Evolutionary conservation across 2,113 vertebrate species (phyloP), one percentile per base, ranked within the genome.

Genomic region (Cromileptes altivelis): DNA sequence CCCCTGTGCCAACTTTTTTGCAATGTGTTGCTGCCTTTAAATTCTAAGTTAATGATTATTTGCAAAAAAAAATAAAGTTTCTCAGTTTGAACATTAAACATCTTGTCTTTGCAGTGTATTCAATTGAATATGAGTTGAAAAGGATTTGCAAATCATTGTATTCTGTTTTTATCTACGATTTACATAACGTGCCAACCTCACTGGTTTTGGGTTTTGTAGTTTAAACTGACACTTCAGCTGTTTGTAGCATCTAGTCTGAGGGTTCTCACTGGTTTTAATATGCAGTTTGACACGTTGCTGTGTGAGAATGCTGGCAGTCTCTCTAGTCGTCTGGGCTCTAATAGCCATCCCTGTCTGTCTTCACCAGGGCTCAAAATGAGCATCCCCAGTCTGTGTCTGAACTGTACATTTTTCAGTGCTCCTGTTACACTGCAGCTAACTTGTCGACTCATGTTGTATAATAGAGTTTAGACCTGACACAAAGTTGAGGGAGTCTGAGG

Each of bases 401-500:
- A 27, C 19, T 61, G 37, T 19, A 18, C 18, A 49, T 13, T 25
- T 47, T 60, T 33, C 50, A 56, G 50, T 37, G 21, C 55, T 67
- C 17, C 14, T 47, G n/a, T 25, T 18, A 40, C 42, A 21, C 18
- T 62, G 52, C 19, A 78, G 11, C 40, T 65, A 21, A 15, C 60
- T 23, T 27, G 19, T 50, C 12, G 2, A n/a, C 67, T 81, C 1
- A 1, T 65, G 67, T 77, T 78, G 60, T 73, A 49, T 64, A 69
- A 80, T 63, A 55, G 17, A 53, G 49, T 76, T 81, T 47, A 37
- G 57, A 76, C 45, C 78, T 70, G 78, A 85, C 23, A n/a, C 49
- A 71, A 74, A 65, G 30, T 57, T 7, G 4, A 10, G 15, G 25
- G 63, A 74, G 52, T 70, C 23, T 75, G 73, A 72, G 83, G 83